These are phyloP conservation scores for Rugalucina vietnamica DNA, from an alignment of 2,888 invertebrate species.

Conservation along the genomic window DNA sequence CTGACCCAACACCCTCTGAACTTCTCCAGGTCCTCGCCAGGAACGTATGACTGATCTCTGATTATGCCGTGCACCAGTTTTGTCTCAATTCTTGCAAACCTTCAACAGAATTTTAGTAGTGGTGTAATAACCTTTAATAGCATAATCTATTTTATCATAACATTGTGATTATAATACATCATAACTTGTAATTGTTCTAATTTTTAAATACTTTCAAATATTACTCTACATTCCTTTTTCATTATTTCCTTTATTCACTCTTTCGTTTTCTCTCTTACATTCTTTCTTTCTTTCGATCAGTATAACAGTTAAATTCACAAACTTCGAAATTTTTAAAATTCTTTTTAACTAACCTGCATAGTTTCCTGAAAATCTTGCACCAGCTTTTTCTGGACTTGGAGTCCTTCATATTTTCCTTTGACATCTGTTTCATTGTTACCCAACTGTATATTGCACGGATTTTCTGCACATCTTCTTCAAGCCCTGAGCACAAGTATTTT, in stretches of 20 bases:
- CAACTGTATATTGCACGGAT: slow-evolving; percentile 38
- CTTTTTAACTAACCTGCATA: slow-evolving; percentile 56
- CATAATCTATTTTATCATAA: no score
- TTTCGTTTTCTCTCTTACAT: no score
- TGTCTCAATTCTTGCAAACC: slow-evolving; percentile 47
- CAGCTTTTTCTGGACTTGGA: slow-evolving; percentile 14
- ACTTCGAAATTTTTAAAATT: no score
- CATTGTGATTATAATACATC: no score
- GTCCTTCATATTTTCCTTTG: background rate
- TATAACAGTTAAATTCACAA: no score
- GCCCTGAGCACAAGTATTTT: slow-evolving; percentile 43
- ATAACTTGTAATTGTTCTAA: no score
- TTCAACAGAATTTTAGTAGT: no score
- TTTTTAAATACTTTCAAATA: no score
- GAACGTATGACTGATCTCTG: slow-evolving; percentile 31
- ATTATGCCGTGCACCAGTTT: slow-evolving; percentile 49
- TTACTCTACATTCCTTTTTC: no score
- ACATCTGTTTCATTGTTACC: slow-evolving; percentile 30
- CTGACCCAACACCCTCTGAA: slow-evolving; percentile 50
- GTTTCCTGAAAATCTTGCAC: slow-evolving; percentile 43
- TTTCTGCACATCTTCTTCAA: slow-evolving; percentile 45
- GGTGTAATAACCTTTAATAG: no score
- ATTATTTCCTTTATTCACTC: no score
- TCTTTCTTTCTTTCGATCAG: no score
- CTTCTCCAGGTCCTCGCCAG: slow-evolving; percentile 29